phyloP scores from a whole-genome alignment of 2,888 invertebrate genomes.

The Limulus polyphemus region DNA sequence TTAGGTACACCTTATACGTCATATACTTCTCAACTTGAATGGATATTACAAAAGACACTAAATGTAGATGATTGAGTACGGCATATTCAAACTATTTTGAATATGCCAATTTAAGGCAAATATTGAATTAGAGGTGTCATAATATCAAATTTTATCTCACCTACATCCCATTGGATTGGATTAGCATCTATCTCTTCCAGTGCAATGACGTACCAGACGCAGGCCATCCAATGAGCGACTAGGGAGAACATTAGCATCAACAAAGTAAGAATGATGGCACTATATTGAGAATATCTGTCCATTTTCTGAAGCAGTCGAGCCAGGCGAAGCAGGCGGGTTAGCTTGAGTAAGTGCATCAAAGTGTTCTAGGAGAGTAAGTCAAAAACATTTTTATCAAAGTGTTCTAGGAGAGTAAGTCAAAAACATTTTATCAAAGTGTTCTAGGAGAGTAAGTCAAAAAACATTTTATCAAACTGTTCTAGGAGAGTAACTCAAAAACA shows the following conservation, averaged over 20 bases:
- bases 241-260: conserved; percentile 88
- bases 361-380: conserved; percentile 29
- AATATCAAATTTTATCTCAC: conserved; percentile 50
- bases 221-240: conserved; percentile 92
- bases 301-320: conserved; percentile 86
- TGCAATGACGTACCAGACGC: conserved; percentile 93
- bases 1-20: too few species aligned
- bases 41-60: too few species aligned
- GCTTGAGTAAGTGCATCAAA: conserved; percentile 73
- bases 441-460: too few species aligned
- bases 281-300: conserved; percentile 92
- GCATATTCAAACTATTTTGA: too few species aligned
- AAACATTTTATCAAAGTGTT: conserved; percentile 47
- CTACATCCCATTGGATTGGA: conserved; percentile 63
- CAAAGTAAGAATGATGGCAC: conserved; percentile 81
- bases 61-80: too few species aligned
- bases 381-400: conserved; percentile 40
- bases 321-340: conserved; percentile 74
- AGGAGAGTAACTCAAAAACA: too few species aligned
- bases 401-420: conserved; percentile 32
- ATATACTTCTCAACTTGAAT: too few species aligned
- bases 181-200: conserved; percentile 62
- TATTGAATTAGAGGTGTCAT: too few species aligned
- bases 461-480: conserved; percentile 46
- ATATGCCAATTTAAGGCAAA: too few species aligned